phyloP scores from a whole-genome alignment of 2,888 invertebrate genomes.

The Agriopis aurantiaria region DNA sequence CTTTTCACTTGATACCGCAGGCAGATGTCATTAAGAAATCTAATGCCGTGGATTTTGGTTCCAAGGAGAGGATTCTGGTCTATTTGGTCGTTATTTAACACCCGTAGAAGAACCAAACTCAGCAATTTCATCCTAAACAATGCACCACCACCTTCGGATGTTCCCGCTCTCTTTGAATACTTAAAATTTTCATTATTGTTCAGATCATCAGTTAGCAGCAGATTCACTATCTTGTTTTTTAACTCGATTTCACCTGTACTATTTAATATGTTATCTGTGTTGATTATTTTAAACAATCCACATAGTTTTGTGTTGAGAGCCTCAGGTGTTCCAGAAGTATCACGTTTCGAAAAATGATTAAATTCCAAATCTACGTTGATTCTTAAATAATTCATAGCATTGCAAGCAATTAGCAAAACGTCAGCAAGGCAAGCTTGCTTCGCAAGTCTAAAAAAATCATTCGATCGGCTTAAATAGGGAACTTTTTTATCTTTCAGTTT shows the following conservation, averaged over 20 bases:
- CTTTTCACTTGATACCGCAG: constrained; percentile 49
- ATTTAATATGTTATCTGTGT: not conserved
- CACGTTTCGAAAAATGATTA: not conserved
- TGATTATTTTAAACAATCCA: not conserved
- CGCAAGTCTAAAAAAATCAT: not conserved
- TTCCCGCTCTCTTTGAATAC: constrained; percentile 40
- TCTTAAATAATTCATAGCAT: not conserved
- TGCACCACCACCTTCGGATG: constrained; percentile 41
- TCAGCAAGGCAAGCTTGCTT: not conserved
- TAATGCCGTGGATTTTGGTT: constrained; percentile 55
- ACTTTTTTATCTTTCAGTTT: not conserved
- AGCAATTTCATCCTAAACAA: constrained; percentile 52
- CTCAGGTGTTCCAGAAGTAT: not conserved
- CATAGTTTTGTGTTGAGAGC: not conserved
- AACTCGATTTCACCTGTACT: not conserved
- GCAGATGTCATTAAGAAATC: constrained; percentile 57
- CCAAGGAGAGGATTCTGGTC: constrained; percentile 49
- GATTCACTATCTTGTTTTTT: constrained; percentile 20
- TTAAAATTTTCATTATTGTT: constrained; percentile 1
- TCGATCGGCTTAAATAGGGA: not conserved
- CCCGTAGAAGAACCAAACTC: constrained; percentile 51
- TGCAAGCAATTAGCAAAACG: not conserved
- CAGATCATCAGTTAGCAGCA: constrained; percentile 10
- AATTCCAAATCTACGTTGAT: constrained; percentile 5
- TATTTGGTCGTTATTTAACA: constrained; percentile 50